Base-by-base conservation (phyloP, 2,113 vertebrate species). In the Eretmochelys imbricata region DNA sequence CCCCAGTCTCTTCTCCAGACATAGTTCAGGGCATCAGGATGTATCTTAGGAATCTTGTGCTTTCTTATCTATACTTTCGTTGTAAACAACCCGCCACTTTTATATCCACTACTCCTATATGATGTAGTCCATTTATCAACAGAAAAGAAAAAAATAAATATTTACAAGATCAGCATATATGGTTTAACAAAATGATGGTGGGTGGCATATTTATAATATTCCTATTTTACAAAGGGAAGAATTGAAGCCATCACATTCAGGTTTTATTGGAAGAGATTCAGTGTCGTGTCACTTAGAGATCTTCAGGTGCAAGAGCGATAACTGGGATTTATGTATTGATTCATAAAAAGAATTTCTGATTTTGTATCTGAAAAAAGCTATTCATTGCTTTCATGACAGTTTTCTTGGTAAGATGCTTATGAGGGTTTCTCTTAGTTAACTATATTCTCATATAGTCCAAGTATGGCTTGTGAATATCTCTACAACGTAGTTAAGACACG, bases 81-180 rank as follows among this genome's bases (percentile, higher is more conserved):
- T 72, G 62, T 93, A 96, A 96, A 96, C 97, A 95, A 90, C 89
- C 89, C 92, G 62, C 49, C 85, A 5, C 62, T 93, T 35, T 84
- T 57, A 93, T 93, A 95, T 92, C 92, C 81, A 93, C 25, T 92
- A 35, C 75, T 69, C 69, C 12, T 5, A 1, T 82, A 50, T 12
- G 93, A 90, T 95, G 80, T 0, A 31, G 35, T 35, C 88, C 88
- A 14, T 87, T 85, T 59, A 85, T 94, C 91, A 51, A 5, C 31
- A 14, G 27, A 38, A 13, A 22, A 5, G 13, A 8, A 38, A 38
- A 19, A 6, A 38, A 29, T 10, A 24, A 11, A 17, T 35, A 24
- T 6, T 88, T 94, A 5, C 13, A 24, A 78, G 65, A 25, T 14
- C 95, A 81, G 90, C 87, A 79, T 46, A 93, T 38, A 54, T 24